Conservation (phyloP, 2,797 vertebrate genomes). For the Eurystomus glaucurus region DNA sequence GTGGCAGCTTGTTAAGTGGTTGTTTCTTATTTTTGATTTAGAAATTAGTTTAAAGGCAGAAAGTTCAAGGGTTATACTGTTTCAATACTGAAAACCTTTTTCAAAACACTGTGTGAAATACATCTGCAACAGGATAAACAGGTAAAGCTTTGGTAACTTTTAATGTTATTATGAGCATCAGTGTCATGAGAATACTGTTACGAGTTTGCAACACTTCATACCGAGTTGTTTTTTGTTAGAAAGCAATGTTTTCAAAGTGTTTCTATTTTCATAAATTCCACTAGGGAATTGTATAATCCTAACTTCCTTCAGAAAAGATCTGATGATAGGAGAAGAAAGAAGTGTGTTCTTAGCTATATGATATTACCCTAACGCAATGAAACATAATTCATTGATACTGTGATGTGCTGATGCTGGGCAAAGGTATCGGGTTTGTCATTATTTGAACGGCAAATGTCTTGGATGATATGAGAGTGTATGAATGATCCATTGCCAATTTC, state of each 20-base stretch:
- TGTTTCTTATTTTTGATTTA: background rate
- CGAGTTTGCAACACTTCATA: background rate
- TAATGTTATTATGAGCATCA: background rate
- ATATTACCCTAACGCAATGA: background rate
- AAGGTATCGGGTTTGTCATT: background rate
- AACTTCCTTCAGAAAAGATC: slow-evolving; percentile 10
- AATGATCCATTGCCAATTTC: background rate
- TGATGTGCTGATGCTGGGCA: background rate
- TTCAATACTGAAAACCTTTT: background rate
- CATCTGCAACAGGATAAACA: background rate
- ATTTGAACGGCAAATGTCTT: background rate
- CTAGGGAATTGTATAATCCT: background rate
- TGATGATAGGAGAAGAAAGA: background rate
- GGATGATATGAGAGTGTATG: background rate
- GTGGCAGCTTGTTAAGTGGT: background rate
- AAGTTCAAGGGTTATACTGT: background rate
- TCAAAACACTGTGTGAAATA: background rate
- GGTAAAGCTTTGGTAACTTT: background rate
- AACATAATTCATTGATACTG: background rate
- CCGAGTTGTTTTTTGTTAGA: background rate
- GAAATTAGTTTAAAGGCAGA: background rate
- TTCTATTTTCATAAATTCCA: background rate
- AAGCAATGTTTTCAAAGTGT: background rate
- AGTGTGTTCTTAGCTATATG: background rate
- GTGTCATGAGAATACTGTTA: background rate